phyloP scores from a whole-genome alignment of 2,113 vertebrate genomes.

The Eolophus roseicapilla region DNA sequence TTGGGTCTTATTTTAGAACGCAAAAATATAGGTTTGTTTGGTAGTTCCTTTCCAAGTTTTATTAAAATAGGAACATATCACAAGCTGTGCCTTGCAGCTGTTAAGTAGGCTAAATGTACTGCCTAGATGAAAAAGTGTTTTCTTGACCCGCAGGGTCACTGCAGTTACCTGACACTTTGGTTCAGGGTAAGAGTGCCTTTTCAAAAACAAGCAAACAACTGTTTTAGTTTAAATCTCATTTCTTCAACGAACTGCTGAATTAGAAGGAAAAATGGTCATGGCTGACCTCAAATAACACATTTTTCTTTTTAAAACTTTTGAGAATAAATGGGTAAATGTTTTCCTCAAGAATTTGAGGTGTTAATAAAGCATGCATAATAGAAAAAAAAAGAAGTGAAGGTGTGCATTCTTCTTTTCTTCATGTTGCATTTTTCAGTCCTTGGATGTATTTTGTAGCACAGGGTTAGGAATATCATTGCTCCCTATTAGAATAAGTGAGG shows the following conservation, averaged over 20 bases:
- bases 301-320: background rate
- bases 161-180: background rate
- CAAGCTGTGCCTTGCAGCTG: background rate
- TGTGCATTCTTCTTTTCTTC: background rate
- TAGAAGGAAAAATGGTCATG: background rate
- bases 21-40: background rate
- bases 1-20: background rate
- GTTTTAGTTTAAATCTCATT: background rate
- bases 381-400: background rate
- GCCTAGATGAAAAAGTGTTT: background rate
- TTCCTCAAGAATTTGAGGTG: background rate
- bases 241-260: background rate
- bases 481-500: background rate
- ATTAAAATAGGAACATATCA: background rate
- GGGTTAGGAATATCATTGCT: background rate
- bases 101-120: rapidly evolving
- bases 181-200: background rate
- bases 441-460: background rate
- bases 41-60: background rate
- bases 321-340: background rate
- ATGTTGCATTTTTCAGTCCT: background rate
- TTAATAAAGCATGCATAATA: background rate
- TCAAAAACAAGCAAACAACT: background rate
- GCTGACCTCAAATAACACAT: background rate
- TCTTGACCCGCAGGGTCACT: background rate